Conservation (phyloP, 2,888 invertebrate species). For the Pandemis corylana region DNA sequence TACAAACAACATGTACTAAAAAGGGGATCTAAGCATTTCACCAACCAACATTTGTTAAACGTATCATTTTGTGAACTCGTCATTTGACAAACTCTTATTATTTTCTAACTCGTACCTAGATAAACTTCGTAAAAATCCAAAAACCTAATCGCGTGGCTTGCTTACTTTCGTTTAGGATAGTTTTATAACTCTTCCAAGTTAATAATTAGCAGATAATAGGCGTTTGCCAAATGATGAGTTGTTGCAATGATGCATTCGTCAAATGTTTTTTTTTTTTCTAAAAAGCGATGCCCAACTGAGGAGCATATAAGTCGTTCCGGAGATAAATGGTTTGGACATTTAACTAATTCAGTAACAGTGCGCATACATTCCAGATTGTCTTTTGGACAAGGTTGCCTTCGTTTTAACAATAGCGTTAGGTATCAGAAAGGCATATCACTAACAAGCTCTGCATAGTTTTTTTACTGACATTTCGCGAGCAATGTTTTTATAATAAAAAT, state of each 20-base stretch:
- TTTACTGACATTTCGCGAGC: slow-evolving; percentile 24
- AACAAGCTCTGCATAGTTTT: slow-evolving; percentile 56
- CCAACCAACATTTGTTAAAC: too few species aligned
- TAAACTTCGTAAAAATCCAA: too few species aligned
- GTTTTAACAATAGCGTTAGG: slow-evolving; percentile 30
- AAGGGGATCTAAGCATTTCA: too few species aligned
- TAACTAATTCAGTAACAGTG: slow-evolving; percentile 26
- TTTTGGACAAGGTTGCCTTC: slow-evolving; percentile 31
- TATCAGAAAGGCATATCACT: slow-evolving; percentile 66
- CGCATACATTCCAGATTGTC: slow-evolving; percentile 46
- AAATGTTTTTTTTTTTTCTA: neutral
- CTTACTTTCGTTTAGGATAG: too few species aligned
- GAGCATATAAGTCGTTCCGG: neutral
- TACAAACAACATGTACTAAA: too few species aligned
- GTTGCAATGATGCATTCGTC: neutral
- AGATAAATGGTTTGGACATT: neutral
- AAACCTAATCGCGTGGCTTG: too few species aligned
- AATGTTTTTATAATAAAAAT: slow-evolving; percentile 21
- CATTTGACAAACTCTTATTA: too few species aligned
- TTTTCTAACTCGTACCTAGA: too few species aligned
- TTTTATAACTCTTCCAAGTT: too few species aligned
- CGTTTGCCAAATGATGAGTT: too few species aligned
- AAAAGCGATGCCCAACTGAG: neutral
- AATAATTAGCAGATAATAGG: too few species aligned
- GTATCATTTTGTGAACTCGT: too few species aligned